Conservation (phyloP, 2,113 vertebrate genomes). For the Solenodon paradoxus region DNA sequence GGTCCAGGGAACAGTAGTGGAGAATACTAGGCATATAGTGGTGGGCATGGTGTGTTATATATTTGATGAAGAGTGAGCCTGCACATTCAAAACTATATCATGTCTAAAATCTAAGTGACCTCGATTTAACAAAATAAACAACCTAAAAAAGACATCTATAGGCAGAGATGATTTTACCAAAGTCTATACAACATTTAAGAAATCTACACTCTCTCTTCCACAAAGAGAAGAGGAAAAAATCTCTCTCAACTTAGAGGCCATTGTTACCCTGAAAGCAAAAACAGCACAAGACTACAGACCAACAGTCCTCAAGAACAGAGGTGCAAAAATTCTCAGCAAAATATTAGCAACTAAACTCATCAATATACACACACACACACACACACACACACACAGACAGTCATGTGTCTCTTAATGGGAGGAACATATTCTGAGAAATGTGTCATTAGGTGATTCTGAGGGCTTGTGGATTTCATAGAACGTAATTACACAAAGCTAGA, state of each 20-base stretch:
- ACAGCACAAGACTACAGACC: not conserved
- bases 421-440: not conserved
- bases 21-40: no score
- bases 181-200: not conserved
- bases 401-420: not conserved
- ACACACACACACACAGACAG: not conserved
- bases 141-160: not conserved
- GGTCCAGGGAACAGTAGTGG: no score
- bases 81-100: no score
- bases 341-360: not conserved
- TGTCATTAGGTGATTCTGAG: not conserved
- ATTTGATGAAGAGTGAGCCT: no score
- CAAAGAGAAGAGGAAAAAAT: not conserved
- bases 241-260: not conserved
- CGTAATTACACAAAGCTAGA: not conserved
- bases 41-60: no score
- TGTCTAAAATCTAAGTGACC: no score
- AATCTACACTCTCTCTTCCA: not conserved
- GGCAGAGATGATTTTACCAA: not conserved
- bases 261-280: not conserved
- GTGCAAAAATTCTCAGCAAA: not conserved
- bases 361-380: no score
- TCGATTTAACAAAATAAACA: no score
- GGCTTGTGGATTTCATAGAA: not conserved
- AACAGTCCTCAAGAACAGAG: not conserved